A percentile compares a stretch with the other conserved stretches of the same genome.
These are phyloP conservation scores for Drosophila melanosoma DNA, from an alignment of 2,888 invertebrate species.

Conservation along the genomic window DNA sequence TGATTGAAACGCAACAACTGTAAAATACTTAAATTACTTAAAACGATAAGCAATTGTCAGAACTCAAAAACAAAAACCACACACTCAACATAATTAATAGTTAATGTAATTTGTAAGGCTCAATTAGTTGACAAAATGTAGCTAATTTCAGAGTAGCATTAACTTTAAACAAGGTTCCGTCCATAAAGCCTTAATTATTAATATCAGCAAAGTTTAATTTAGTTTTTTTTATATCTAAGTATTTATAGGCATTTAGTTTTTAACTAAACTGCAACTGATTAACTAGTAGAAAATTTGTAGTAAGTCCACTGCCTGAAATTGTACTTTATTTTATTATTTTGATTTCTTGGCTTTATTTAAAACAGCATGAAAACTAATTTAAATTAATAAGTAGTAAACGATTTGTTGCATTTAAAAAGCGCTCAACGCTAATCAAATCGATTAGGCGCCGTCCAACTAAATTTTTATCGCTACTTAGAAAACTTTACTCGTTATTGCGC, in stretches of 20 bases:
- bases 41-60: constrained; percentile 37
- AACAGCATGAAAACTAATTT: background rate
- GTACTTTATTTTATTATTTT: constrained; percentile 9
- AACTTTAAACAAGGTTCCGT: constrained; percentile 65
- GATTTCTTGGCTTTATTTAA: constrained; percentile 7
- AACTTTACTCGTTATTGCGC: constrained; percentile 12
- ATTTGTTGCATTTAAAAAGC: constrained; percentile 2
- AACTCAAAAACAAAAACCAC: constrained; percentile 22
- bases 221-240: background rate
- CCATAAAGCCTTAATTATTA: constrained; percentile 62
- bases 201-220: constrained; percentile 10
- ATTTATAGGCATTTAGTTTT: constrained; percentile 22
- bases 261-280: constrained; percentile 36
- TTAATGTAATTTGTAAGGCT: constrained; percentile 40
- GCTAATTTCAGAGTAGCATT: constrained; percentile 52
- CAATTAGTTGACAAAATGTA: constrained; percentile 37
- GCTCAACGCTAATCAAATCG: background rate
- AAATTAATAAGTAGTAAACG: constrained; percentile 3
- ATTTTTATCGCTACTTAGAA: constrained; percentile 21
- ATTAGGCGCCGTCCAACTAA: constrained; percentile 24
- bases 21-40: constrained; percentile 57
- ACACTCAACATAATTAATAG: constrained; percentile 45
- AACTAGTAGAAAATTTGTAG: constrained; percentile 23
- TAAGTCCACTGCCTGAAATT: constrained; percentile 24
- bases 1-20: constrained; percentile 39